Conservation (phyloP, 1,140 invertebrate genomes). For the Adoxophyes honmai region DNA sequence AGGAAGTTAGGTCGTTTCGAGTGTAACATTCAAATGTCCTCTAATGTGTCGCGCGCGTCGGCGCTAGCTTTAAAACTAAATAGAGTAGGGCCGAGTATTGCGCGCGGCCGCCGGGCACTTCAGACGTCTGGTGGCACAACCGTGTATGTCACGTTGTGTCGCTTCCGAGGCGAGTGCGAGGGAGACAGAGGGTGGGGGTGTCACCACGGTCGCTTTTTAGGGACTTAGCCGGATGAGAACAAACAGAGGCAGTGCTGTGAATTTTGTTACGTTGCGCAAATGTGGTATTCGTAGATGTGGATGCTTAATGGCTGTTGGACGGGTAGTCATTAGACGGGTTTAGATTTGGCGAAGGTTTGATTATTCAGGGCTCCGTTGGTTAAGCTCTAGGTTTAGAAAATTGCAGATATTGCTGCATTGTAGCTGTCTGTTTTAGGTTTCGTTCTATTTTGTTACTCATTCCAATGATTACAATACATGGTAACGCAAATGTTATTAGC, state of each 20-base stretch:
- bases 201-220: slow-evolving; percentile 64
- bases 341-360: slow-evolving; percentile 1
- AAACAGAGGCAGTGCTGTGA: slow-evolving; percentile 35
- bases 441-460: too few relatives aligned
- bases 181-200: slow-evolving; percentile 56
- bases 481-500: too few relatives aligned
- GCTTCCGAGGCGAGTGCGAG: slow-evolving; percentile 54
- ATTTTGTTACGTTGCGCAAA: slow-evolving; percentile 47
- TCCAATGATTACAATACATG: too few relatives aligned
- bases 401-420: background rate
- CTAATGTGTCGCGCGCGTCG: slow-evolving; percentile 71
- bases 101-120: slow-evolving; percentile 40
- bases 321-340: slow-evolving; percentile 9
- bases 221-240: slow-evolving; percentile 53
- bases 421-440: too few relatives aligned
- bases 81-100: slow-evolving; percentile 45
- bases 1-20: slow-evolving; percentile 33
- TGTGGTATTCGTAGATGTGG: slow-evolving; percentile 28
- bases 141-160: slow-evolving; percentile 63
- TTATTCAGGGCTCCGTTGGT: background rate
- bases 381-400: too few relatives aligned
- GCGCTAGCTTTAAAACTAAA: slow-evolving; percentile 46
- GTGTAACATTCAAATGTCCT: slow-evolving; percentile 48
- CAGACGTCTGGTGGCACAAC: slow-evolving; percentile 31
- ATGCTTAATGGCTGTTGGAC: slow-evolving; percentile 11